These are phyloP conservation scores for Macropis europaea DNA, from an alignment of 2,888 invertebrate species.

Conservation along the genomic window DNA sequence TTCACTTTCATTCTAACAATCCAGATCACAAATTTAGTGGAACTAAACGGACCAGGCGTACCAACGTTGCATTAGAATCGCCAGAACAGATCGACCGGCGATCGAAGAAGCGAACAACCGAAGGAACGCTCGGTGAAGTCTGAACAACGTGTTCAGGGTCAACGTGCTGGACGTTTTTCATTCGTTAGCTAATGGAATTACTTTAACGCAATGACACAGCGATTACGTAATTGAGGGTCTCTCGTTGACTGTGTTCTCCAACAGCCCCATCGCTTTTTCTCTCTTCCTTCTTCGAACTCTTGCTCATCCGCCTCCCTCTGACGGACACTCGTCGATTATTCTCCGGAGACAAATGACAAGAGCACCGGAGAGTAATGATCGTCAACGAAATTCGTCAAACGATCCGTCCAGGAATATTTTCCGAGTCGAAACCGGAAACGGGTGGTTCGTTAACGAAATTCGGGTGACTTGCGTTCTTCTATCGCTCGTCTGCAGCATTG, in stretches of 20 bases:
- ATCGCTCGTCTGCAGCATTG: no score
- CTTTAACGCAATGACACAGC: constrained; percentile 78
- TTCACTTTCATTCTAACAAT: constrained; percentile 4
- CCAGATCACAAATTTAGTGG: constrained; percentile 37
- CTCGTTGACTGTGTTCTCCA: constrained; percentile 58
- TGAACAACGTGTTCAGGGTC: constrained; percentile 26
- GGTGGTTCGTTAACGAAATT: constrained; percentile 8
- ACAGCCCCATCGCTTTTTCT: constrained; percentile 38
- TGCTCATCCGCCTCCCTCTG: constrained; percentile 15
- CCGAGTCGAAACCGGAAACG: constrained; percentile 8
- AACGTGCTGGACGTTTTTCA: constrained; percentile 27
- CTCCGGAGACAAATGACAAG: constrained; percentile 71
- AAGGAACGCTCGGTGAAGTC: constrained; percentile 33
- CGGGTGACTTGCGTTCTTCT: constrained; percentile 2
- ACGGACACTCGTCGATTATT: constrained; percentile 61
- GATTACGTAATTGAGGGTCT: constrained; percentile 74
- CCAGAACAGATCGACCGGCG: constrained; percentile 42
- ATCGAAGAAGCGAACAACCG: constrained; percentile 18
- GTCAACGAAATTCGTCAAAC: constrained; percentile 57
- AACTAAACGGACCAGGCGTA: constrained; percentile 29
- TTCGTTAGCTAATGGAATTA: constrained; percentile 77
- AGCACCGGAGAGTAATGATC: constrained; percentile 69
- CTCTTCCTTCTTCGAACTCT: constrained; percentile 2
- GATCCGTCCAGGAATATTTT: constrained; percentile 5
- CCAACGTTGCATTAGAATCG: constrained; percentile 51